Conservation (phyloP, 1,140 invertebrate species). For the Panagrolaimus sp. region DNA sequence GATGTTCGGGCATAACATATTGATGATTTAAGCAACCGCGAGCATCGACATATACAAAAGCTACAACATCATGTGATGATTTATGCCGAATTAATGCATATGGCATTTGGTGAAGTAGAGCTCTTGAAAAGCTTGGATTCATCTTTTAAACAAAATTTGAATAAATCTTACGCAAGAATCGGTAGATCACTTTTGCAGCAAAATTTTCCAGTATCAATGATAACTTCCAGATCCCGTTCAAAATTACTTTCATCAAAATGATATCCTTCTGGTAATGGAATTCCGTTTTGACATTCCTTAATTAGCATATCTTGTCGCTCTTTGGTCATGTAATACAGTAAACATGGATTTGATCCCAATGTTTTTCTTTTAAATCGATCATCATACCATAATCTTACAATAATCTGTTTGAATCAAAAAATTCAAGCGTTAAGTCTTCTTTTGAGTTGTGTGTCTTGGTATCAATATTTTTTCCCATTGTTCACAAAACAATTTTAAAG, state of each 20-base stretch:
- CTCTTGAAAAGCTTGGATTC: neutral
- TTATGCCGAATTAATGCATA: neutral
- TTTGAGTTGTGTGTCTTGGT: too few species aligned
- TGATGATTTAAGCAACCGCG: neutral
- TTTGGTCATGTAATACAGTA: conserved; percentile 17
- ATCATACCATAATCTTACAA: too few species aligned
- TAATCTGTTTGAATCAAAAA: too few species aligned
- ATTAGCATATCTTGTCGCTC: neutral
- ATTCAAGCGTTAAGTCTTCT: too few species aligned
- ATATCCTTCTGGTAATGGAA: neutral
- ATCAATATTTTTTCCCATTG: too few species aligned
- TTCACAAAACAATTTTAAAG: too few species aligned
- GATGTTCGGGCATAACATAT: neutral
- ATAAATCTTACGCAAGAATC: neutral
- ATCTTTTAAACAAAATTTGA: neutral
- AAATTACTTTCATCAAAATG: neutral
- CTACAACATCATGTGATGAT: neutral
- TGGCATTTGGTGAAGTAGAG: neutral
- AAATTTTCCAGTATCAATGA: neutral
- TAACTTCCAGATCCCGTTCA: neutral
- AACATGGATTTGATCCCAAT: too few species aligned
- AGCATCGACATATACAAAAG: neutral
- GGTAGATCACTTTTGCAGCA: neutral
- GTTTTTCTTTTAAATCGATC: too few species aligned
- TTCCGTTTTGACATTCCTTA: neutral